Base-by-base conservation (phyloP, 2,888 invertebrate species). In the Lasioglossum oenotherae region DNA sequence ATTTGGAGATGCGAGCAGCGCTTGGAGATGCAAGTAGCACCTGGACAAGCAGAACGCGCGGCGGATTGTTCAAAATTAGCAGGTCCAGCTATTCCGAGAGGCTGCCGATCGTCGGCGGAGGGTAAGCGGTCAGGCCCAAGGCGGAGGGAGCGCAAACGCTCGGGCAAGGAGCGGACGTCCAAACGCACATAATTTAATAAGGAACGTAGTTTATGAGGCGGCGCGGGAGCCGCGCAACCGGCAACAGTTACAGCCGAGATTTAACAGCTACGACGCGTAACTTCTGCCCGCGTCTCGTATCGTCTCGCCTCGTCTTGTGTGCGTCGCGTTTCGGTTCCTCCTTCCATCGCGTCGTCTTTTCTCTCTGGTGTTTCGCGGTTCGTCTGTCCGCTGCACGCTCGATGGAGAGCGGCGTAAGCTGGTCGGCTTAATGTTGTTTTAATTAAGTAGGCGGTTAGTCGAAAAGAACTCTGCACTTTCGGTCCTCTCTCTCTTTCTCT, bases 371-470 rank as follows among this genome's bases (percentile, higher is more conserved):
- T 82, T 88, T 90, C 88, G 83, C 83, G 90, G 87, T 88, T 85
- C 84, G 82, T 81, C 86, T 86, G 85, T 80, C 84, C 71, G 88
- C 57, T 88, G 60, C 86, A 90, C 87, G 90, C 85, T 90, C 88
- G 85, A 88, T 85, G 89, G 80, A 81, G 77, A 84, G 80, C 86
- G 86, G 79, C 87, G 86, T 81, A 88, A 88, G 87, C 84, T 87
- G 78, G 80, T 74, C 85, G 88, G 88, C 91, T 90, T 94, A 94
- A 95, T 95, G 94, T 94, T 94, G 93, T 94, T 94, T 95, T 94
- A 95, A 95, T 95, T 95, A 95, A 95, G 94, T 94, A 93, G 94
- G 94, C 94, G 93, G 94, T 93, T 94, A 93, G 93, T 86, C 88
- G 91, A 92, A 92, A 93, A 93, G 92, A 91, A 89, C 87, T 87